Evolutionary conservation across 2,113 vertebrate species (phyloP), one percentile per base, ranked within the genome.

Genomic region (Lepisosteus osseus): DNA sequence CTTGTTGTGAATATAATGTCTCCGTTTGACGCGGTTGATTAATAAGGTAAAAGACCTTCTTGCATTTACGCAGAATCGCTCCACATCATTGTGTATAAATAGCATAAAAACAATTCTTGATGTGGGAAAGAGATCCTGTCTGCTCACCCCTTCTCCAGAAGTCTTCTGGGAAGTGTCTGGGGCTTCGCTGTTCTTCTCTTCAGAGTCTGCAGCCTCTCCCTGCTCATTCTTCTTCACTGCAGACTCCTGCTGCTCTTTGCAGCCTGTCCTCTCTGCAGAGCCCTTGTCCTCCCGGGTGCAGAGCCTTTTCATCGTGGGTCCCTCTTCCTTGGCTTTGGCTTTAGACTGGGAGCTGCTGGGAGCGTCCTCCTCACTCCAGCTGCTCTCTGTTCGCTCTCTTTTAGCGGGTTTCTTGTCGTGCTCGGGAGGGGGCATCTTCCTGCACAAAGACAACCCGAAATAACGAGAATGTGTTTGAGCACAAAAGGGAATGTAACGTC

Each of bases 401-500:
- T 15, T 71, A 17, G n/a, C 13, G 3, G 44, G 56, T 7, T 62
- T 59, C 0, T 72, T 2, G 0, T 70, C 69, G 0, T 14, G 2
- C 0, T 57, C 70, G 0, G 13, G 40, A 1, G 68, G 13, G 61
- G 81, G 61, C 0, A 5, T 3, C 72, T 12, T 73, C 51, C 86
- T 87, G 66, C 44, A n/a, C 4, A 47, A 67, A 44, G 8, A 70
- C 56, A 43, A 75, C 11, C 2, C 7, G 14, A 45, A 47, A 43
- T 61, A 17, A 70, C 29, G 47, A 3, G 7, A 14, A 63, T 40
- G 41, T 41, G 7, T 43, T 43, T 43, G 2, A 44, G 41, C 7
- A 9, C 42, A 65, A 8, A 14, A 43, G 43, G 61, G n/a, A 15
- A 29, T 14, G 56, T n/a, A 11, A 14, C 15, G 56, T n/a, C 15